A percentile compares a stretch with the other conserved stretches of the same genome.
These are phyloP conservation scores for Atherinosoma microstoma DNA, from an alignment of 2,797 vertebrate species.

Conservation along the genomic window DNA sequence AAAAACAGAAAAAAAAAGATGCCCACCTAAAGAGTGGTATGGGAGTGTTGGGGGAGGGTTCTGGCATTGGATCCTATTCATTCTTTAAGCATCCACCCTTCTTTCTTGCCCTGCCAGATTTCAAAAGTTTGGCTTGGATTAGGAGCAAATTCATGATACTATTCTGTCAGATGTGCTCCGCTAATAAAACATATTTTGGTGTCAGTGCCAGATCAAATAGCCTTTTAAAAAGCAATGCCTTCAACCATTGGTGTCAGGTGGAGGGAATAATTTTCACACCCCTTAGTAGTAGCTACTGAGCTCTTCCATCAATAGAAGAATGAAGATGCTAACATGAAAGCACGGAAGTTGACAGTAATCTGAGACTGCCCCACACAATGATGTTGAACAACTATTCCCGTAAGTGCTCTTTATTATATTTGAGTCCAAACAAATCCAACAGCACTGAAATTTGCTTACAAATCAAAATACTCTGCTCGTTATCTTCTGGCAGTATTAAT, in stretches of 20 bases:
- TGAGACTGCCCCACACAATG: constrained; percentile 19
- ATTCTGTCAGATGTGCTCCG: constrained; percentile 64
- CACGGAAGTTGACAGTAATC: constrained; percentile 5
- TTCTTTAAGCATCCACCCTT: constrained; percentile 26
- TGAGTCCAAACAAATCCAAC: constrained; percentile 37
- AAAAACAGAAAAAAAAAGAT: neutral
- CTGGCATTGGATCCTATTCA: constrained; percentile 36
- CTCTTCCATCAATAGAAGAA: constrained; percentile 27
- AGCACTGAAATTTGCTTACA: constrained; percentile 42
- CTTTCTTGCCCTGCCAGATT: constrained; percentile 38
- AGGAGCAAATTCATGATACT: constrained; percentile 53
- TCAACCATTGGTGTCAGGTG: constrained; percentile 42
- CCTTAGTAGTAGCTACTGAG: constrained; percentile 14
- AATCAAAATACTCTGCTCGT: constrained; percentile 24
- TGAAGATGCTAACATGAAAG: constrained; percentile 32
- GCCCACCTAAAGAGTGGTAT: constrained; percentile 42
- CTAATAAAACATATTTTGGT: constrained; percentile 72
- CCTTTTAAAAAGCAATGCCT: constrained; percentile 37
- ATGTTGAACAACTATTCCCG: constrained; percentile 33
- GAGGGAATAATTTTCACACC: constrained; percentile 42
- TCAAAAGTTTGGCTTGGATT: constrained; percentile 62
- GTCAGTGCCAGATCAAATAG: constrained; percentile 67
- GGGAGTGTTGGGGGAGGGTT: constrained; percentile 61
- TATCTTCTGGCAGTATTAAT: constrained; percentile 47
- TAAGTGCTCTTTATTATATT: constrained; percentile 31